phyloP scores from a whole-genome alignment of 2,888 invertebrate species.

The Bellardia pandia region DNA sequence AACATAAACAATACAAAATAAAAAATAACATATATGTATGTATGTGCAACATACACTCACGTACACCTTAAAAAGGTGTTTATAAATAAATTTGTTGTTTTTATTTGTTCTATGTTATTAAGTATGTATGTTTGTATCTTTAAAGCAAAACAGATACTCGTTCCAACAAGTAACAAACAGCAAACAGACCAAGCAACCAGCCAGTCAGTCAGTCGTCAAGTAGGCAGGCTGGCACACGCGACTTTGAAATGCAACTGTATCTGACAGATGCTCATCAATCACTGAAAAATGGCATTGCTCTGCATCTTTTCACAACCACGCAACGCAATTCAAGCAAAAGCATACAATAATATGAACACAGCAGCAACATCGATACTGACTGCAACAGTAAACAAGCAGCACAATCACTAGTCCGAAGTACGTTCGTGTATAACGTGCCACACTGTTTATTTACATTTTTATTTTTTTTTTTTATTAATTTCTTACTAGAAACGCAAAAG shows the following conservation, averaged over 20 bases:
- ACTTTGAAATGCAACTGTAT: slow-evolving; percentile 74
- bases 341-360: slow-evolving; percentile 45
- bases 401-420: slow-evolving; percentile 15
- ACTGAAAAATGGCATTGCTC: slow-evolving; percentile 74
- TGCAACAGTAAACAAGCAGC: slow-evolving; percentile 26
- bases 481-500: not conserved
- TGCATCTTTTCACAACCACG: slow-evolving; percentile 70
- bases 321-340: slow-evolving; percentile 61
- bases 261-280: slow-evolving; percentile 76
- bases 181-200: slow-evolving; percentile 31
- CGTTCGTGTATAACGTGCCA: slow-evolving; percentile 17
- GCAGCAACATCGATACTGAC: slow-evolving; percentile 37
- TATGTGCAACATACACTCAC: slow-evolving; percentile 46
- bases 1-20: slow-evolving; percentile 31
- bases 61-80: slow-evolving; percentile 34
- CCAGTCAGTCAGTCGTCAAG: slow-evolving; percentile 13
- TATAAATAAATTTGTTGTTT: slow-evolving; percentile 7
- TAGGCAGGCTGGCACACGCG: slow-evolving; percentile 60
- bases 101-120: slow-evolving; percentile 47
- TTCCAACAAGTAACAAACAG: not conserved
- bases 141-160: slow-evolving; percentile 48
- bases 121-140: slow-evolving; percentile 48
- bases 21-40: not conserved
- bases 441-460: slow-evolving; percentile 4
- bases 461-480: slow-evolving; percentile 21